phyloP scores from a whole-genome alignment of 2,888 invertebrate genomes.

The Diaphora mendica region DNA sequence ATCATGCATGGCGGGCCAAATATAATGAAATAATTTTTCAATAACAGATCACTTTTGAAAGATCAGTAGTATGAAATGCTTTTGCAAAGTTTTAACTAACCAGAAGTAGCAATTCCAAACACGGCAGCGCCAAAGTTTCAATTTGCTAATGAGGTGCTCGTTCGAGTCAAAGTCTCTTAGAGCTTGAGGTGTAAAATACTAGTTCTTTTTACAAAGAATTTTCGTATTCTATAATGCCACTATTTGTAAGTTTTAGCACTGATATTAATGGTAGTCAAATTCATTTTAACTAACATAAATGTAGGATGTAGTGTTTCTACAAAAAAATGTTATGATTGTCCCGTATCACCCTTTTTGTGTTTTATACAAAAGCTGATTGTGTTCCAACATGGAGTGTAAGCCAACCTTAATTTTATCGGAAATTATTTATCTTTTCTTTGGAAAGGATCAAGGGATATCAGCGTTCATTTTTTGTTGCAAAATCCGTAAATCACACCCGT shows the following conservation, averaged over 20 bases:
- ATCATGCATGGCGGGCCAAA: no score
- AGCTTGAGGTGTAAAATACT: background rate
- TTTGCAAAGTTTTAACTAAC: background rate
- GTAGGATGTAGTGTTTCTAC: background rate
- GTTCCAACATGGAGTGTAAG: conserved; percentile 16
- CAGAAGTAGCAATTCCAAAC: background rate
- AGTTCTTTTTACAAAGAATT: background rate
- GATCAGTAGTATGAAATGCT: background rate
- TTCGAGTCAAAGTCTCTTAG: background rate
- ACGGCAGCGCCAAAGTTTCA: background rate
- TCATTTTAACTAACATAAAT: background rate
- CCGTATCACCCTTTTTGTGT: conserved; percentile 12
- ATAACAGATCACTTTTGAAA: background rate
- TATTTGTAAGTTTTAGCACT: background rate
- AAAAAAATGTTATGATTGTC: conserved; percentile 6
- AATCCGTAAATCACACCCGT: conserved; percentile 20
- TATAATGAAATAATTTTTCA: background rate
- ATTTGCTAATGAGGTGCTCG: background rate
- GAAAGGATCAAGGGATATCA: conserved; percentile 23
- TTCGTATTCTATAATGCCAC: background rate
- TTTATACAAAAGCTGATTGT: conserved; percentile 21
- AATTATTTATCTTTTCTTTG: conserved; percentile 25
- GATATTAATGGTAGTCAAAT: background rate
- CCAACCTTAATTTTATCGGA: conserved; percentile 23
- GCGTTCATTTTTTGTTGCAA: conserved; percentile 18